phyloP scores from a whole-genome alignment of 2,797 vertebrate genomes.

The Tokudaia tokunoshimensis region DNA sequence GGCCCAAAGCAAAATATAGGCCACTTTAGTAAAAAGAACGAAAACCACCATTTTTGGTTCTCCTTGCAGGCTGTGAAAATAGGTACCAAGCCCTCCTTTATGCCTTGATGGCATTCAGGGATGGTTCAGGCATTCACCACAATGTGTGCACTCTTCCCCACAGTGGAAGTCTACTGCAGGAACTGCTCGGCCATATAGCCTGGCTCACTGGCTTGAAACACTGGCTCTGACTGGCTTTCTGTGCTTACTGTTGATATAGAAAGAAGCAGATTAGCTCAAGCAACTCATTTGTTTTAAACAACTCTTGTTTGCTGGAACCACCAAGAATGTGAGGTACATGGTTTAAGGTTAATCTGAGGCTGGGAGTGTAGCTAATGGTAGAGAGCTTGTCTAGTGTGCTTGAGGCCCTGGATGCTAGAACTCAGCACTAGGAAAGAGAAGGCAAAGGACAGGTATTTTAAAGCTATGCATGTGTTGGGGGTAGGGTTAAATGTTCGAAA shows the following conservation, averaged over 20 bases:
- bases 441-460: constrained; percentile 19
- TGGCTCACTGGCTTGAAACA: background rate
- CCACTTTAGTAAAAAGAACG: background rate
- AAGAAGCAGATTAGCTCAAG: background rate
- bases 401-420: background rate
- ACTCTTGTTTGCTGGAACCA: constrained; percentile 7
- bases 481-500: background rate
- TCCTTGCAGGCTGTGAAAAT: background rate
- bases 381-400: background rate
- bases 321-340: background rate
- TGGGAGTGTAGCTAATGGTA: background rate
- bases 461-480: background rate
- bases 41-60: background rate
- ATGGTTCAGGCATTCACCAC: background rate
- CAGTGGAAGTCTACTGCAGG: background rate
- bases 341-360: background rate
- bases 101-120: background rate
- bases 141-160: background rate
- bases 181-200: background rate
- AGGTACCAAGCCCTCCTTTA: background rate
- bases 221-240: background rate
- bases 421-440: background rate
- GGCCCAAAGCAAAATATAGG: constrained; percentile 41
- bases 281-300: constrained; percentile 1
- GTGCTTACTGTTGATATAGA: background rate